phyloP scores from a whole-genome alignment of 2,888 invertebrate genomes.

The Mesorhabditis sp. region DNA sequence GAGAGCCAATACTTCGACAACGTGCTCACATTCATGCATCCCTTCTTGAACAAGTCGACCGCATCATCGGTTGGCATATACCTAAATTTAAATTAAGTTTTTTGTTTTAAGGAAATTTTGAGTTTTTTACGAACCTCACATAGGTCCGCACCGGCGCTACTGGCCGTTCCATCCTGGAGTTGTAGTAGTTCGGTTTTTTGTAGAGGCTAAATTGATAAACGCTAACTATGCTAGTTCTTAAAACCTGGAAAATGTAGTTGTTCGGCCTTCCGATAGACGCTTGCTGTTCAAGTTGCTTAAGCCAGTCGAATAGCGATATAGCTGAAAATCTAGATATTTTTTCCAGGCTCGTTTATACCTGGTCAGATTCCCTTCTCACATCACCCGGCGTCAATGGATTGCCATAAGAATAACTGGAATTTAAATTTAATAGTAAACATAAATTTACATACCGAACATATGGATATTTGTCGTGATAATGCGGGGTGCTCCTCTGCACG shows the following conservation, averaged over 20 bases:
- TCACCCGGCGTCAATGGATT: conserved; percentile 11
- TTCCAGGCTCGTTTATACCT: too few relatives aligned
- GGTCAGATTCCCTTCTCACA: neutral
- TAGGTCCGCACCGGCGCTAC: conserved; percentile 46
- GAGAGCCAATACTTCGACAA: conserved; percentile 36
- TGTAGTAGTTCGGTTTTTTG: conserved; percentile 14
- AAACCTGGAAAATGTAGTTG: too few relatives aligned
- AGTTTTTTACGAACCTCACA: conserved; percentile 28
- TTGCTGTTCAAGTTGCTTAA: too few relatives aligned
- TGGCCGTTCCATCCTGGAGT: conserved; percentile 43
- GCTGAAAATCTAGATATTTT: neutral
- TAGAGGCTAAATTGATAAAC: too few relatives aligned
- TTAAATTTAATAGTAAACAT: neutral
- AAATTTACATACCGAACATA: conserved; percentile 36
- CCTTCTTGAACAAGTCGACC: conserved; percentile 56
- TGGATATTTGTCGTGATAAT: conserved; percentile 50
- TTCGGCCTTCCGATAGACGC: too few relatives aligned
- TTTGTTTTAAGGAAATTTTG: neutral
- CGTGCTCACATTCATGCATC: conserved; percentile 56
- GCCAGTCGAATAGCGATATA: too few relatives aligned
- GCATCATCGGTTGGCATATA: conserved; percentile 58
- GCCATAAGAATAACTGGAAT: conserved; percentile 40
- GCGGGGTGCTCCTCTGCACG: conserved; percentile 54
- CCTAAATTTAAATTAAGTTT: conserved; percentile 17
- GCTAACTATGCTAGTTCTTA: too few relatives aligned